Conservation (phyloP, 2,888 invertebrate species). For the Dexiosoma caninum region DNA sequence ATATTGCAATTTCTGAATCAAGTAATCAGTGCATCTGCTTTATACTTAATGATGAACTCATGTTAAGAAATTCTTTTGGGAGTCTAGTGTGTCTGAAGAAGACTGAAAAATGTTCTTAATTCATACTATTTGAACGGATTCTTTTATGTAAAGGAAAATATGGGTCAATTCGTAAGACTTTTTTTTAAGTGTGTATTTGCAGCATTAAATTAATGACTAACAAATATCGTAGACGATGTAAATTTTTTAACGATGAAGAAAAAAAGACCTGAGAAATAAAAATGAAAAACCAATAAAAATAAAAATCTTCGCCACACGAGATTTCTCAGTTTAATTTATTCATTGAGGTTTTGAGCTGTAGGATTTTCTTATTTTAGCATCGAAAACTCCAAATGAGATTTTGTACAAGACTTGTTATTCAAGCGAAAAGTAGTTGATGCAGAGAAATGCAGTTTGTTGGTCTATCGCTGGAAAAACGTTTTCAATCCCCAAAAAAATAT, state of each 20-base stretch:
- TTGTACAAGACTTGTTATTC: too few relatives aligned
- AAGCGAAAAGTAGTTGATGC: too few relatives aligned
- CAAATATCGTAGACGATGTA: neutral
- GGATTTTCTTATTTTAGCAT: too few relatives aligned
- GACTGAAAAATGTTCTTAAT: neutral
- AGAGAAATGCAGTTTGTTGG: too few relatives aligned
- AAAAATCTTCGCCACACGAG: too few relatives aligned
- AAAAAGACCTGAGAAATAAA: too few relatives aligned
- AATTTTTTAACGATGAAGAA: neutral
- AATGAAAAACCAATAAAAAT: neutral
- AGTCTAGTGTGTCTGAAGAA: neutral
- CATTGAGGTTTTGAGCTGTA: too few relatives aligned
- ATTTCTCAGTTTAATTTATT: too few relatives aligned
- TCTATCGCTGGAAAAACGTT: too few relatives aligned
- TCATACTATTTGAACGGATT: neutral
- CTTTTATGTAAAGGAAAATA: constrained; percentile 8
- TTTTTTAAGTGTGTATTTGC: neutral
- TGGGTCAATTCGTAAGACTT: constrained; percentile 18
- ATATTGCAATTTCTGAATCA: constrained; percentile 20
- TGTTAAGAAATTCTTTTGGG: constrained; percentile 30
- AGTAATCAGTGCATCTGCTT: constrained; percentile 36
- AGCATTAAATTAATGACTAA: neutral
- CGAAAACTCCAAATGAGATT: too few relatives aligned
- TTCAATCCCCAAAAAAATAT: too few relatives aligned
- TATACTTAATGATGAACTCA: constrained; percentile 44